These are phyloP conservation scores for Pachliopta kotzebuea DNA, from an alignment of 2,888 invertebrate genomes.

Conservation along the genomic window DNA sequence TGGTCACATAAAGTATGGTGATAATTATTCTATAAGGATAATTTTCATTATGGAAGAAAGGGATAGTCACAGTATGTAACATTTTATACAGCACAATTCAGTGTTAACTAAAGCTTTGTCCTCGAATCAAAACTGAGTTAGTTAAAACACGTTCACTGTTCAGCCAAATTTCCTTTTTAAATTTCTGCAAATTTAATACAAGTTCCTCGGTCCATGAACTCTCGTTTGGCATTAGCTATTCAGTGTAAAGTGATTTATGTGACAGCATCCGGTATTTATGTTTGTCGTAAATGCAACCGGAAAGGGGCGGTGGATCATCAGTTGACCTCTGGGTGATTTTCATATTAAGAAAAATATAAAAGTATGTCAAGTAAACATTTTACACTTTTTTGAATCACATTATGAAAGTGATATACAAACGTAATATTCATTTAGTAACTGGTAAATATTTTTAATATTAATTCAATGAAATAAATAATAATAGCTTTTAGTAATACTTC, in stretches of 20 bases:
- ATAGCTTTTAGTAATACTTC: not conserved
- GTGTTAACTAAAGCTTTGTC: no score
- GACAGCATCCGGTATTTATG: conserved; percentile 24
- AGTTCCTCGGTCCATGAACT: not conserved
- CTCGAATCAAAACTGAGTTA: no score
- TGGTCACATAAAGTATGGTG: no score
- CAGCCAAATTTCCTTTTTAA: not conserved
- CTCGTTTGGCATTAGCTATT: conserved; percentile 3
- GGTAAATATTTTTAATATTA: no score
- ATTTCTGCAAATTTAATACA: not conserved
- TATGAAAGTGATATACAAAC: not conserved
- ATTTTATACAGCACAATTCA: no score
- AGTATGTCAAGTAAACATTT: not conserved
- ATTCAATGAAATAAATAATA: not conserved
- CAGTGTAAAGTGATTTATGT: conserved; percentile 22
- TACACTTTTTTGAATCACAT: not conserved
- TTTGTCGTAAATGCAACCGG: conserved; percentile 13
- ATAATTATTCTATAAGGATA: no score
- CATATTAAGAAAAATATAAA: conserved; percentile 10
- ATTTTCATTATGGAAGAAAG: no score
- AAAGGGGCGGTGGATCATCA: conserved; percentile 11
- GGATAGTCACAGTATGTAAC: no score
- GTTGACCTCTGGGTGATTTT: conserved; percentile 11
- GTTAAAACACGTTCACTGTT: no score
- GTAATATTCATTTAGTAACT: no score